Conservation (phyloP, 2,113 vertebrate species). For the Pelodiscus sinensis region DNA sequence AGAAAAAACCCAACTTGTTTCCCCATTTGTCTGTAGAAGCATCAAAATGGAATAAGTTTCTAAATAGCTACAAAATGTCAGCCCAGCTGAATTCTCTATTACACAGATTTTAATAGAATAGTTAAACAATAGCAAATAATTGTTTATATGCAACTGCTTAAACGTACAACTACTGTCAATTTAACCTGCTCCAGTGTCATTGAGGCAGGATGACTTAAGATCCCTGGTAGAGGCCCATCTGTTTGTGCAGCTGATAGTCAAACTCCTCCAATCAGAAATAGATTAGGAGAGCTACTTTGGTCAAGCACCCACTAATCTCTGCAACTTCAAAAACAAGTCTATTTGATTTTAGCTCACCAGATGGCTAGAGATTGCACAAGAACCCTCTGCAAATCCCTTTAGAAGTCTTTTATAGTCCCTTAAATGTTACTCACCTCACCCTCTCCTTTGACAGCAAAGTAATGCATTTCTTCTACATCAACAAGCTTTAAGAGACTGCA, state of each 20-base stretch:
- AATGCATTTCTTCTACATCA: slow-evolving; percentile 97
- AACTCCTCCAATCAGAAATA: background rate
- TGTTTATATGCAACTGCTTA: no score
- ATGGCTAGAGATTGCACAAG: background rate
- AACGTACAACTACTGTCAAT: no score
- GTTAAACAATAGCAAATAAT: no score
- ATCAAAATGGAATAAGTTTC: background rate
- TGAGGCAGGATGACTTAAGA: background rate
- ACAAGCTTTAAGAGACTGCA: slow-evolving; percentile 91
- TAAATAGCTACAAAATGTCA: background rate
- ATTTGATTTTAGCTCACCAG: background rate
- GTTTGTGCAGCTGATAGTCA: background rate
- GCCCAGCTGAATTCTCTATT: no score
- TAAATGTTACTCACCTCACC: slow-evolving; percentile 87
- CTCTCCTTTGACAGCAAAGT: slow-evolving; percentile 90
- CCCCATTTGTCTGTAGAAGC: background rate
- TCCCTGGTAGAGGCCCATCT: background rate
- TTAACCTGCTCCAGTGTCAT: background rate
- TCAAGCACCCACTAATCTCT: background rate
- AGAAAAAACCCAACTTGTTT: background rate
- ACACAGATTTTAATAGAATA: no score
- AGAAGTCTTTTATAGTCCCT: background rate
- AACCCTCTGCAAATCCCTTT: background rate
- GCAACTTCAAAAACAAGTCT: background rate
- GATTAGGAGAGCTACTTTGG: background rate